phyloP scores from a whole-genome alignment of 2,888 invertebrate species.

The Criorhina ranunculi region DNA sequence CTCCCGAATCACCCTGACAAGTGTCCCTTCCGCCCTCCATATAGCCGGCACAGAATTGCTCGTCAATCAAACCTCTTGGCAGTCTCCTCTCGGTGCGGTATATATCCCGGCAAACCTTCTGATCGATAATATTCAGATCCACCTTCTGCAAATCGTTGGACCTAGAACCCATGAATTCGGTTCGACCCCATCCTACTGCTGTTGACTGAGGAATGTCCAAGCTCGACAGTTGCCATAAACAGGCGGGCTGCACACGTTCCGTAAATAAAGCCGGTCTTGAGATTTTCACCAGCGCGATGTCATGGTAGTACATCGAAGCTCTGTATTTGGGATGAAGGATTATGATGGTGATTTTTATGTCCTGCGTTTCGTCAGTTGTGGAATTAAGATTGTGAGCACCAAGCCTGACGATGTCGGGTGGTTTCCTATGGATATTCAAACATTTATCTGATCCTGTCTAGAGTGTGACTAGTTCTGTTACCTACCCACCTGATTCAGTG shows the following conservation, averaged over 20 bases:
- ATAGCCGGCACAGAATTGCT: constrained; percentile 84
- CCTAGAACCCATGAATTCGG: constrained; percentile 81
- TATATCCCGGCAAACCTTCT: constrained; percentile 80
- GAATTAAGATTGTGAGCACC: constrained; percentile 85
- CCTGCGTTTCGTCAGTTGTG: constrained; percentile 83
- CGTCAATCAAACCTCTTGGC: constrained; percentile 82
- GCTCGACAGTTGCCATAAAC: constrained; percentile 82
- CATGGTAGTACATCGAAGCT: constrained; percentile 86
- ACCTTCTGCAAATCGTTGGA: constrained; percentile 84
- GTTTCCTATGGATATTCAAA: constrained; percentile 82
- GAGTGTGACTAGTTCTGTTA: background rate
- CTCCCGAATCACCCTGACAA: constrained; percentile 84
- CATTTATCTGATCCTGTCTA: background rate
- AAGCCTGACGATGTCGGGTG: constrained; percentile 85
- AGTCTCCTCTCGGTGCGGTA: constrained; percentile 82
- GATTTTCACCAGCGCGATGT: constrained; percentile 86
- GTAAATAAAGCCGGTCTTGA: constrained; percentile 79
- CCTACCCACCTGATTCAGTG: constrained; percentile 81
- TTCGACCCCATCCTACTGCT: constrained; percentile 84
- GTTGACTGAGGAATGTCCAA: constrained; percentile 78
- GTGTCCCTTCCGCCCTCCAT: constrained; percentile 83
- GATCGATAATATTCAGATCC: constrained; percentile 81
- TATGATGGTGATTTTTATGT: constrained; percentile 84
- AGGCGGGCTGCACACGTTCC: constrained; percentile 82
- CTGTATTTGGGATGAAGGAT: constrained; percentile 85